A percentile compares a stretch with the other conserved stretches of the same genome.
Conservation (phyloP, 2,888 invertebrate genomes). For the Oithona nana region DNA sequence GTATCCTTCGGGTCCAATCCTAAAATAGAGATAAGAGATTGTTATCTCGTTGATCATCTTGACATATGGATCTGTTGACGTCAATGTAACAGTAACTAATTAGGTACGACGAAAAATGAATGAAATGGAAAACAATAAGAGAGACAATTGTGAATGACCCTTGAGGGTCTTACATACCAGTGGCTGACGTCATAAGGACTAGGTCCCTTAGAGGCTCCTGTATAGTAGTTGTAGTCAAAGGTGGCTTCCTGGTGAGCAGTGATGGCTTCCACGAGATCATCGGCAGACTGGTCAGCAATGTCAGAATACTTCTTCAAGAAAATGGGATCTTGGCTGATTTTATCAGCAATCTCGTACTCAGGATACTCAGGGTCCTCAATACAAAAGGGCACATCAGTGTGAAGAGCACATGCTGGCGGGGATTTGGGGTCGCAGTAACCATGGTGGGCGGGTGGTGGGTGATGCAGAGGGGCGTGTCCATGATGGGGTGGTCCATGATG, state of each 20-base stretch:
- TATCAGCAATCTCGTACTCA: constrained; percentile 21
- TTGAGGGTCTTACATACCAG: too few species aligned
- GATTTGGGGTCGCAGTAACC: constrained; percentile 22
- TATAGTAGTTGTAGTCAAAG: constrained; percentile 23
- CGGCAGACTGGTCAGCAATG: constrained; percentile 22
- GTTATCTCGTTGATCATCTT: too few species aligned
- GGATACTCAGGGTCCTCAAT: constrained; percentile 23
- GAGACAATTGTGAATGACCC: too few species aligned
- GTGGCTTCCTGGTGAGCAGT: constrained; percentile 21
- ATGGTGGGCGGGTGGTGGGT: constrained; percentile 14
- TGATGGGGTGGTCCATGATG: constrained; percentile 18
- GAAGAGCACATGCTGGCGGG: constrained; percentile 21
- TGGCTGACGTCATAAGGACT: constrained; percentile 22
- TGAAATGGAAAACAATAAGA: too few species aligned
- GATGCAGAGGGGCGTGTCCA: constrained; percentile 18
- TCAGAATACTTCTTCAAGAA: constrained; percentile 23
- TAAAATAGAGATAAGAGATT: too few species aligned
- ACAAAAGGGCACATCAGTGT: constrained; percentile 21
- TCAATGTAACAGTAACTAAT: too few species aligned
- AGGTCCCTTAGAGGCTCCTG: constrained; percentile 22
- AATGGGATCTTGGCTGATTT: constrained; percentile 21
- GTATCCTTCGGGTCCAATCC: constrained; percentile 23
- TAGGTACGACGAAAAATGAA: too few species aligned
- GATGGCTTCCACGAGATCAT: constrained; percentile 22
- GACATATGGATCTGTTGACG: too few species aligned